Base-by-base conservation (phyloP, 2,797 vertebrate genomes). In the Aplochiton taeniatus region DNA sequence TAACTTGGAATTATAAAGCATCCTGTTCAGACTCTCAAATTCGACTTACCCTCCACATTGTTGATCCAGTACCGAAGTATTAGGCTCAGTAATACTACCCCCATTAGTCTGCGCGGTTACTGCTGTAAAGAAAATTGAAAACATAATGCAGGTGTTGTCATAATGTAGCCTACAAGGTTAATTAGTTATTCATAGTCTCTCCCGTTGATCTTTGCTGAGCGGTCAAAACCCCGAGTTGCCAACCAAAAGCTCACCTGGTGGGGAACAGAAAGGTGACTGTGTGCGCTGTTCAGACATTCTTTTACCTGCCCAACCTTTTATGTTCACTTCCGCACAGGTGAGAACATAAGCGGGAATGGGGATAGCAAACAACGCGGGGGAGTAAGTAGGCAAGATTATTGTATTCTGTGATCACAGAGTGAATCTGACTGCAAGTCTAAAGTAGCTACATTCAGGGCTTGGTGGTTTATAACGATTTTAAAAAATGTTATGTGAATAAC, bases 61-160 rank as follows among this genome's bases (percentile, higher is more conserved):
- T 85, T 84, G 89, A 93, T 89, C 91, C 92, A 95, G 84, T 94
- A 95, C 77, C 93, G 89, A 80, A 98, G 92, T 90, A 96, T 81
- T 88, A 98, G 92, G 90, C 89, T 95, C 82, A 98, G 89, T 86
- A 95, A 91, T 90, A 94, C 88, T 92, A 95, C 93, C 94, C 95
- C 96, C 96, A 99, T 99, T 94, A 94, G 95, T 93, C 93, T 93
- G 94, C 84, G 94, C 91, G 93, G 87, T 90, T 86, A 80, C 90
- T 95, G 91, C 80, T 85, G 74, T 88, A 90, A 83, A 82, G 31
- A 53, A 87, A 63, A 58, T 91, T 91, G 80, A 84, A 67, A n/a
- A 88, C 77, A 79, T 53, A 81, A 88, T 70, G 88, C 72, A 86
- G 16, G 60, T 72, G 58, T 68, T 85, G 68, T 86, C 78, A 83